These are phyloP conservation scores for Lithobates pipiens DNA, from an alignment of 2,797 vertebrate genomes.

Conservation along the genomic window DNA sequence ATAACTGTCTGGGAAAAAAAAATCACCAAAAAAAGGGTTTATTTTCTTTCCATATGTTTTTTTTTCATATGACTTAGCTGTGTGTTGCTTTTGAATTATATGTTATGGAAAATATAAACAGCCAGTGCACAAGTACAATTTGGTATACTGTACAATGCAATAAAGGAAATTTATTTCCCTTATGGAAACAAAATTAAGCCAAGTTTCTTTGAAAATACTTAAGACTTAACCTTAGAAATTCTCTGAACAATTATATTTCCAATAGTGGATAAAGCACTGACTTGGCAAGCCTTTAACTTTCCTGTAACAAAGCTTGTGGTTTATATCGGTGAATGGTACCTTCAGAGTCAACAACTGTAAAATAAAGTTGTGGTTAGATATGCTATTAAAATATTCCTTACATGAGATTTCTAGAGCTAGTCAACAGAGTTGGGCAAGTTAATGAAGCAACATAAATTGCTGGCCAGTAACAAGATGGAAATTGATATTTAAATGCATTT, in stretches of 20 bases:
- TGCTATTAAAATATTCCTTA: not conserved
- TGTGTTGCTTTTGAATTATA: not conserved
- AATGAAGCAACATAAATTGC: not conserved
- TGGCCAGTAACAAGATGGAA: not conserved
- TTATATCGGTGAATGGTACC: not conserved
- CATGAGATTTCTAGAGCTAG: not conserved
- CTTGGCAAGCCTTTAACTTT: conserved; percentile 25
- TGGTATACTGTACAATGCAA: conserved; percentile 25
- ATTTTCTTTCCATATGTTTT: too few relatives aligned
- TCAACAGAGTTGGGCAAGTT: not conserved
- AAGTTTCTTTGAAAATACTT: conserved; percentile 37
- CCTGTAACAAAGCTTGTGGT: conserved; percentile 2
- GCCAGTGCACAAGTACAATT: not conserved
- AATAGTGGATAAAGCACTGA: conserved; percentile 25
- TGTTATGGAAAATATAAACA: conserved; percentile 14
- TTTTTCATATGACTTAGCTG: not conserved
- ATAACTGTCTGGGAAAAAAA: too few relatives aligned
- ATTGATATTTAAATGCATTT: too few relatives aligned
- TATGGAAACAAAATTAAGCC: conserved; percentile 32
- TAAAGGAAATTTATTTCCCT: conserved; percentile 35
- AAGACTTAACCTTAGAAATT: conserved; percentile 41
- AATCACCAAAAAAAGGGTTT: too few relatives aligned
- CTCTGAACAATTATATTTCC: conserved; percentile 21
- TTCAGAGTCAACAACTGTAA: not conserved
- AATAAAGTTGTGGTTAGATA: conserved; percentile 6